These are phyloP conservation scores for Epinephelus awoara DNA, from an alignment of 2,797 vertebrate species.

Conservation along the genomic window DNA sequence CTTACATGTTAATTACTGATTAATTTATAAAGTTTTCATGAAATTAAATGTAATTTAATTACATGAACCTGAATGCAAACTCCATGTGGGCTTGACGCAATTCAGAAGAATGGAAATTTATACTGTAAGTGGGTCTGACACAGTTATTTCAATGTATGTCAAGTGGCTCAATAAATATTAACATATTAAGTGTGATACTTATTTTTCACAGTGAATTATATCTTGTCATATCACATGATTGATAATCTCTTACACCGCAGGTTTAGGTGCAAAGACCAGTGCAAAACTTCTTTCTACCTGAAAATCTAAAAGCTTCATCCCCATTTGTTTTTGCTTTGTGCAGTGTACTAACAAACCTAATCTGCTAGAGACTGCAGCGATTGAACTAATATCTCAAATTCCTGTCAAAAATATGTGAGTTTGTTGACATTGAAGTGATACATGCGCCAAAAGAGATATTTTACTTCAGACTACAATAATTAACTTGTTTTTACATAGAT, in stretches of 20 bases:
- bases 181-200: neutral
- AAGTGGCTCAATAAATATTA: neutral
- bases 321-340: neutral
- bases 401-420: too few relatives aligned
- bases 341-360: neutral
- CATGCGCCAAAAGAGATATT: too few relatives aligned
- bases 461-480: too few relatives aligned
- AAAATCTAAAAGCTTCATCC: neutral
- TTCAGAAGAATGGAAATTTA: neutral
- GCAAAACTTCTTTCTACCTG: neutral
- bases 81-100: neutral
- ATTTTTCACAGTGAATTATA: neutral
- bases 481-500: too few relatives aligned
- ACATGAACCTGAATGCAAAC: neutral
- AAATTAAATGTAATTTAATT: constrained; percentile 37
- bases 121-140: neutral
- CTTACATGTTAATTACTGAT: constrained; percentile 52
- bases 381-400: too few relatives aligned
- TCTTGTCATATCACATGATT: neutral
- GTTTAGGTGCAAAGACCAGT: neutral
- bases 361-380: neutral
- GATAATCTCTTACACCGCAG: neutral
- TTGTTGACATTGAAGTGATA: too few relatives aligned
- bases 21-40: constrained; percentile 37
- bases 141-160: neutral